These are phyloP conservation scores for Leptopilina syphax DNA, from an alignment of 2,888 invertebrate species.

Conservation along the genomic window DNA sequence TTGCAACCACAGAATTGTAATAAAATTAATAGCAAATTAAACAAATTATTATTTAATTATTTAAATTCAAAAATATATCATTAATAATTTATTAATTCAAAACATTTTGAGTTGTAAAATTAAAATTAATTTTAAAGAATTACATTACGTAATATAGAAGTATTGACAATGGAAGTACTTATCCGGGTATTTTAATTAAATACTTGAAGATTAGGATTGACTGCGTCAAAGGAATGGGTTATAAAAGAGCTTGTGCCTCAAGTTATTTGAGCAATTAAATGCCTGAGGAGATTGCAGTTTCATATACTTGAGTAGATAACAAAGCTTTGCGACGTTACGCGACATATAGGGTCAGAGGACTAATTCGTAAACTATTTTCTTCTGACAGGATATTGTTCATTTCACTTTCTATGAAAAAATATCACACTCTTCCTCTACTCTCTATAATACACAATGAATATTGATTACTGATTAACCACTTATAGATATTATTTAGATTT, in stretches of 20 bases:
- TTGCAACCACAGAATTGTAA: no score
- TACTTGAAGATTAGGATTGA: conserved; percentile 24
- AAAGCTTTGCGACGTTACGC: conserved; percentile 14
- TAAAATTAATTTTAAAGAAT: no score
- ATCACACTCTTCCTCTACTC: background rate
- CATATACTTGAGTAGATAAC: conserved; percentile 20
- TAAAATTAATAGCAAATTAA: no score
- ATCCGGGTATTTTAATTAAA: conserved; percentile 17
- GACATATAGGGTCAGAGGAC: conserved; percentile 20
- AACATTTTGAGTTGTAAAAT: no score
- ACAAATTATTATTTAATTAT: no score
- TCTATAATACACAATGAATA: background rate
- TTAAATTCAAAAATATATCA: no score
- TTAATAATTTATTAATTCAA: no score
- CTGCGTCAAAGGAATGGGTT: conserved; percentile 8
- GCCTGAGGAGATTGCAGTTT: conserved; percentile 27
- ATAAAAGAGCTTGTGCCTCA: conserved; percentile 10
- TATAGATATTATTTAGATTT: no score
- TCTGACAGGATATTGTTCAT: conserved; percentile 1
- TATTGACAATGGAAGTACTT: background rate
- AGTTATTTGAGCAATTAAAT: conserved; percentile 32
- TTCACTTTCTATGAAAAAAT: conserved; percentile 1
- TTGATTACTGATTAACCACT: conserved; percentile 7
- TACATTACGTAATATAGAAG: background rate
- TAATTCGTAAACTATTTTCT: conserved; percentile 6